Percentiles rank a stretch among this genome's conserved stretches.
Conservation (phyloP, 2,113 vertebrate species). For the Indicator indicator region DNA sequence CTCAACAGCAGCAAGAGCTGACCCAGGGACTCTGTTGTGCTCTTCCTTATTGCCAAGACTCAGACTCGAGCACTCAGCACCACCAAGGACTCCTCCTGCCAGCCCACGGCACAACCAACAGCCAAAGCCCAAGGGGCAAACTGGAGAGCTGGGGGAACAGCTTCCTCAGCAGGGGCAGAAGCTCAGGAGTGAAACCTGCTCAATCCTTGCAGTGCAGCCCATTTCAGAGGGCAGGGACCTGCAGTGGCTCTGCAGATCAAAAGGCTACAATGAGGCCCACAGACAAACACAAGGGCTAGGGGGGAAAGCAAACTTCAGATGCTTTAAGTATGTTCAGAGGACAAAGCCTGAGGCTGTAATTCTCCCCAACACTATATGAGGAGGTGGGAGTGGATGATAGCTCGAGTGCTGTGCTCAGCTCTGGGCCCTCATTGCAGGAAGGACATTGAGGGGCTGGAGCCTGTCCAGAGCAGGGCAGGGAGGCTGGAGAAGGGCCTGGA, state of each 20-base stretch:
- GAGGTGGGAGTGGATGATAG: no score
- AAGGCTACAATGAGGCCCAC: neutral
- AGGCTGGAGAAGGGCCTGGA: no score
- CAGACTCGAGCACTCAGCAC: neutral
- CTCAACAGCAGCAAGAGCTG: neutral
- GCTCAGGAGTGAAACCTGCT: neutral
- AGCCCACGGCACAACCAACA: neutral
- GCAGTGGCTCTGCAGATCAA: neutral
- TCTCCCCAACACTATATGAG: neutral
- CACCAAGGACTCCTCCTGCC: neutral
- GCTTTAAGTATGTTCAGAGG: neutral
- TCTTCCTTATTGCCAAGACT: neutral
- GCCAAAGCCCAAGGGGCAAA: neutral
- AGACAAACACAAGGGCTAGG: accelerated
- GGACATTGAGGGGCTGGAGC: no score
- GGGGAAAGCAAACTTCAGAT: neutral
- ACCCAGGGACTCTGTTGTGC: neutral
- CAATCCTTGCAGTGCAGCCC: neutral
- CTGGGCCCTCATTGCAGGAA: no score
- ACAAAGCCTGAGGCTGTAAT: neutral
- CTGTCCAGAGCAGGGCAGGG: no score
- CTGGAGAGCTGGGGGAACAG: neutral
- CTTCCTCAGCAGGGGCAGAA: neutral
- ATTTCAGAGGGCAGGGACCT: neutral
- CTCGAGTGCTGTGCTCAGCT: no score